Base-by-base conservation (phyloP, 2,797 vertebrate species). In the Eulemur albifrons region DNA sequence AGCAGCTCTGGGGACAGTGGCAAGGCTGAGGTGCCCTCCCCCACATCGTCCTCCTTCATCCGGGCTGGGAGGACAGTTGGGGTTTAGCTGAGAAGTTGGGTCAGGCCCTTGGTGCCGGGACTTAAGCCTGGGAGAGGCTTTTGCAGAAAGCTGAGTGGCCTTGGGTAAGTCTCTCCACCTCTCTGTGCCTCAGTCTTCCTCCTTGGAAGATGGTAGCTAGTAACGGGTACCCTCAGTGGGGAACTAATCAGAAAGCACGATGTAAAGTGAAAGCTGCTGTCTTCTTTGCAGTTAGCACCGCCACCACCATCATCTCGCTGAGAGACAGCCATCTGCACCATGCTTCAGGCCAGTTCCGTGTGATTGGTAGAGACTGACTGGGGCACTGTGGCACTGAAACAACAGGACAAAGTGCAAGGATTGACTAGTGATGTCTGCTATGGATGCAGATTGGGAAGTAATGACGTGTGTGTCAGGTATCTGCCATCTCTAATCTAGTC, bases 401-500 rank as follows among this genome's bases (percentile, higher is more conserved):
- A 4, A 0, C 0, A 15, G 25, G 69, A n/a, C 27, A n/a, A n/a
- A 6, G 81, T 20, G 32, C 54, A 23, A 88, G 72, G 57, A 94
- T 80, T 17, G 2, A 59, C 79, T 93, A 67, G 88, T 72, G 88
- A 95, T 92, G 92, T 54, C 95, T 95, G 85, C 21, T 32, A 5
- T 0, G 14, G 69, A 17, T 30, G 32, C 50, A n/a, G 69, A n/a
- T 0, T 11, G 52, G 73, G 38, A 32, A 27, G 72, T 21, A 14
- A 40, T 35, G 40, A 15, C 0, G 11, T 0, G 5, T 1, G 50
- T 38, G 57, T 9, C 38, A 25, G 70, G 23, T 27, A 12, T 57
- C 18, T 57, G 65, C 69, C 23, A 0, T 32, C 35, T 89, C 65
- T 30, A 14, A 67, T 45, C 50, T 17, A 50, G 25, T 9, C 30